A percentile compares a stretch with the other conserved stretches of the same genome.
These are phyloP conservation scores for Busseola fusca DNA, from an alignment of 2,888 invertebrate species.

Conservation along the genomic window DNA sequence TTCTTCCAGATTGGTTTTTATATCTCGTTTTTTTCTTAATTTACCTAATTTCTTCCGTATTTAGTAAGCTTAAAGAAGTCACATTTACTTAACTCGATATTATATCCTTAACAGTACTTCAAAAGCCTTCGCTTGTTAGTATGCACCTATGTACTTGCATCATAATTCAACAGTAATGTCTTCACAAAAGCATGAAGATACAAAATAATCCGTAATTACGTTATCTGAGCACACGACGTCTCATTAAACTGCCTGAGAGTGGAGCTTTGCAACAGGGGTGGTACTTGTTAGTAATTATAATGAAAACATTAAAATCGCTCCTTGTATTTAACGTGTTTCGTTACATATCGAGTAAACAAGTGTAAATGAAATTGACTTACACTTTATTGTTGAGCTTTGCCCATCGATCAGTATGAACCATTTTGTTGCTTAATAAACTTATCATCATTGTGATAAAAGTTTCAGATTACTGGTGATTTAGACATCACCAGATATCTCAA, in stretches of 20 bases:
- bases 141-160: conserved; percentile 10
- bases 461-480: background rate
- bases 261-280: conserved; percentile 24
- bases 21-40: background rate
- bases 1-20: background rate
- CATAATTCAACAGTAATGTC: conserved; percentile 34
- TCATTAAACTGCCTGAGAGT: conserved; percentile 45
- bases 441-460: background rate
- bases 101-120: background rate
- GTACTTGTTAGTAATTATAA: conserved; percentile 22
- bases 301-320: conserved; percentile 2
- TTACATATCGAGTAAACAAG: background rate
- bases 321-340: conserved; percentile 11
- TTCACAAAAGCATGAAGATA: conserved; percentile 21
- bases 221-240: conserved; percentile 41
- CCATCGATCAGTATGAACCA: background rate
- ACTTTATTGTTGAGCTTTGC: background rate
- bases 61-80: background rate
- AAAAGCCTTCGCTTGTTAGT: background rate
- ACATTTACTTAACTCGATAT: background rate
- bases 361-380: background rate
- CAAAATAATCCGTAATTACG: conserved; percentile 57
- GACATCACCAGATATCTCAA: too few species aligned
- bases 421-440: background rate
- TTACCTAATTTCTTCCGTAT: background rate